phyloP scores from a whole-genome alignment of 2,797 vertebrate genomes.

The Vireo griseus region DNA sequence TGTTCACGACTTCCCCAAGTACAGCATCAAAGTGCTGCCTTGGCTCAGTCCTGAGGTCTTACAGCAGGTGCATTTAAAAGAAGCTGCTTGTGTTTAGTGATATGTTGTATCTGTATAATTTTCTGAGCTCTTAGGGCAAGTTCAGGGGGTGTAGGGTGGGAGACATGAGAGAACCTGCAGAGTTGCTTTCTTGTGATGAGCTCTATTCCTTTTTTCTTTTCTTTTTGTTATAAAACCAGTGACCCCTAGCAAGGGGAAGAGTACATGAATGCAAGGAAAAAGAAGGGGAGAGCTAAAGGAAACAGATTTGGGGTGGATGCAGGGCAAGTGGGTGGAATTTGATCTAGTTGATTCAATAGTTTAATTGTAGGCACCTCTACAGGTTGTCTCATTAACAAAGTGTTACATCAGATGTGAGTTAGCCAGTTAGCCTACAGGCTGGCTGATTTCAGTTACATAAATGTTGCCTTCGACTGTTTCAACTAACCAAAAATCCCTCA shows the following conservation, averaged over 20 bases:
- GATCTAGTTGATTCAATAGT: background rate
- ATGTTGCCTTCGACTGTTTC: background rate
- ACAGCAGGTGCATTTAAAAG: slow-evolving; percentile 84
- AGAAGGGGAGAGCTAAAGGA: background rate
- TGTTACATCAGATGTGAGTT: background rate
- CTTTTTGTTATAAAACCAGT: background rate
- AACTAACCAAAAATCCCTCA: background rate
- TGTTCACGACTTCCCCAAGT: slow-evolving; percentile 95
- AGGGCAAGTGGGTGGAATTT: background rate
- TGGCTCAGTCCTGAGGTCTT: slow-evolving; percentile 98
- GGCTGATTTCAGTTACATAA: background rate
- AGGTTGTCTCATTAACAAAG: background rate
- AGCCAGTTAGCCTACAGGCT: background rate
- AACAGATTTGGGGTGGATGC: background rate
- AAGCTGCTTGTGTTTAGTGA: background rate
- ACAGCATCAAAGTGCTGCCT: slow-evolving; percentile 92
- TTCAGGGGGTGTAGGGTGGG: too few relatives aligned
- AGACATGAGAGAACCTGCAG: background rate
- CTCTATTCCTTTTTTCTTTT: background rate
- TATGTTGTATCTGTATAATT: background rate
- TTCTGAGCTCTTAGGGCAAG: background rate
- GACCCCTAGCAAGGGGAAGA: background rate
- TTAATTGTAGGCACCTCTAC: background rate
- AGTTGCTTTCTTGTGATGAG: background rate
- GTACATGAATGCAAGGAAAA: background rate